Evolutionary conservation across 2,888 invertebrate species (phyloP), one percentile per base, ranked within the genome.

Genomic region (Agrotis clavis): DNA sequence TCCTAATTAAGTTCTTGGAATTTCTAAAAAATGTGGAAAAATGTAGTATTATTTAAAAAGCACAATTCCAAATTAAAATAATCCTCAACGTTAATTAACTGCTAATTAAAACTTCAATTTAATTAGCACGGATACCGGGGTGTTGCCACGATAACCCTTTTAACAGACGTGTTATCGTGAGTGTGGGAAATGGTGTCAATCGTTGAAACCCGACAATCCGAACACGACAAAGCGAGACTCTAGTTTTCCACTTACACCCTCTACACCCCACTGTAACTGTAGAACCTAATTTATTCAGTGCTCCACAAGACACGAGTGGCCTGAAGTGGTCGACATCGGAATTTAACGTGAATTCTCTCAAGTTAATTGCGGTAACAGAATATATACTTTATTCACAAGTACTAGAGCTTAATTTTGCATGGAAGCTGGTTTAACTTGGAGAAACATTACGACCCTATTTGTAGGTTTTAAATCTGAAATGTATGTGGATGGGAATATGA

Each of bases 281-380:
- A 79, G 77, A 81, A 79, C 71, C 78, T 87, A 87, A 87, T 87
- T 87, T 87, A 87, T 87, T 85, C 84, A 87, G 80, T 77, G 80
- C 81, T 82, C 66, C 65, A 78, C 74, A 65, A 83, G 85, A 81
- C 75, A 83, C 72, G 65, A 81, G 81, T 79, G 80, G 70, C 67
- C 53, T 71, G 35, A 62, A 78, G 80, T 82, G 62, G 77, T 77
- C 71, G 70, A 83, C 85, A 85, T 82, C 64, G 71, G 68, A 83
- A 81, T 76, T 79, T 73, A 73, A 80, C 66, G 57, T 62, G 67
- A 61, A 79, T 69, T 68, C 60, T 57, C 54, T 65, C 68, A 72
- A 60, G 30, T 57, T 65, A 70, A 70, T 62, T 62, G 61, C 25
- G 54, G 68, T 72, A 48, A 72, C 60, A 48, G 18, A 84, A 60